Evolutionary conservation across 2,113 vertebrate species (phyloP).

Genomic region (Sapajus apella): DNA sequence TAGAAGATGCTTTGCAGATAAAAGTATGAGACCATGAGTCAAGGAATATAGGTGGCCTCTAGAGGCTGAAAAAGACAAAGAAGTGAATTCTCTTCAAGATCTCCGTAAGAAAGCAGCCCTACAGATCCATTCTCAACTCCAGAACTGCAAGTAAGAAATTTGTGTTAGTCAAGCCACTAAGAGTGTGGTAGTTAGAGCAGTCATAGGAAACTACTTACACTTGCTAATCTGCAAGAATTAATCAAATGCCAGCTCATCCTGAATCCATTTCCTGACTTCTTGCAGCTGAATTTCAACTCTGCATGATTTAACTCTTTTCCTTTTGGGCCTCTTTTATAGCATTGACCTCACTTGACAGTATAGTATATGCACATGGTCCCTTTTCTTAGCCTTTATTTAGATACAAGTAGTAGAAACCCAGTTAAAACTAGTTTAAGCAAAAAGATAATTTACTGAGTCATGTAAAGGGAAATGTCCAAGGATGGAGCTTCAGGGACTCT

Average conservation of each 20-base stretch:
- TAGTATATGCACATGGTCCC: not conserved
- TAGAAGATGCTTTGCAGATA: not conserved
- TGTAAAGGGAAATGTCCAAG: not conserved
- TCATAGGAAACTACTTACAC: not conserved
- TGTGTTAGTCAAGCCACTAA: not conserved
- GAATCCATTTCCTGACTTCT: not conserved
- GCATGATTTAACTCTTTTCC: not conserved
- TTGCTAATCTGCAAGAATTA: not conserved
- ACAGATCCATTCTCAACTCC: not conserved
- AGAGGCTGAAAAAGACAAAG: not conserved
- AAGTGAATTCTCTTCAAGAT: not conserved
- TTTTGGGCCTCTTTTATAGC: not conserved
- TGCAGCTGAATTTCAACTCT: not conserved
- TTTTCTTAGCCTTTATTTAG: not conserved
- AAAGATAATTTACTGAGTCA: not conserved
- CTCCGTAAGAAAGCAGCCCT: not conserved
- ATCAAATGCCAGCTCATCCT: not conserved
- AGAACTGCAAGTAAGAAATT: not conserved
- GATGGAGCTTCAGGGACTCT: not conserved
- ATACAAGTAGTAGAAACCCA: not conserved
- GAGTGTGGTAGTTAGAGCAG: not conserved
- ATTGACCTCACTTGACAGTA: not conserved
- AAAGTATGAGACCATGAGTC: not conserved
- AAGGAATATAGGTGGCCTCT: not conserved
- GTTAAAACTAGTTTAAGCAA: not conserved